Base-by-base conservation (phyloP, 2,113 vertebrate genomes). In the Ptychochromis oligacanthus region DNA sequence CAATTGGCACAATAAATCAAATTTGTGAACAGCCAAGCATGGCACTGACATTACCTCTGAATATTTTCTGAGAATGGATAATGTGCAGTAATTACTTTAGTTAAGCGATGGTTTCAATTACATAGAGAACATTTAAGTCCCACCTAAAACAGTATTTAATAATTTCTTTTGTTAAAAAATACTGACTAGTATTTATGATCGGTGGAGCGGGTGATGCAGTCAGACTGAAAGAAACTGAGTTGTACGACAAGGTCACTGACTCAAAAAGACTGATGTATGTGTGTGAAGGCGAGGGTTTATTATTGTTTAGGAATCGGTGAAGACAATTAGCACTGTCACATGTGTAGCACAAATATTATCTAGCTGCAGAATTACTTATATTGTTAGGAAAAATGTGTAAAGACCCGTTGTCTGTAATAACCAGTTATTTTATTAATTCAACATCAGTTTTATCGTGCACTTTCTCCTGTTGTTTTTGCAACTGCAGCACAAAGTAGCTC, bases 1-100 rank as follows among this genome's bases (percentile, higher is more conserved):
- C 77, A 87, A 87, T 79, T 90, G 81, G 79, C 78, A 88, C 81
- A 70, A 85, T 88, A 88, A 91, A 93, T 92, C 89, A 84, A 84
- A 81, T 79, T 64, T 82, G 64, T 46, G 88, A 89, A 79, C 60
- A 87, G 81, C 85, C 81, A 20, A 67, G 59, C 70, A 81, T 67
- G 84, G 84, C 60, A 54, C 59, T 38, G 75, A 88, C 67, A 79
- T 83, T 84, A 81, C 85, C 70, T 75, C 67, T 14, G 75, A 86
- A 72, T 84, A 77, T 70, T 82, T 81, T 84, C 28, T 77, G n/a
- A 70, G 59, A 82, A 80, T 62, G 75, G 81, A 80, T 87, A 89
- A 86, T 87, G 87, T 81, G 78, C 38, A 18, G 81, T 88, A 89
- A 88, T 90, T 84, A 89, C 87, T 80, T 85, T 24, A 67, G 43